phyloP scores from a whole-genome alignment of 2,113 vertebrate genomes.

The Hyperopisus bebe region DNA sequence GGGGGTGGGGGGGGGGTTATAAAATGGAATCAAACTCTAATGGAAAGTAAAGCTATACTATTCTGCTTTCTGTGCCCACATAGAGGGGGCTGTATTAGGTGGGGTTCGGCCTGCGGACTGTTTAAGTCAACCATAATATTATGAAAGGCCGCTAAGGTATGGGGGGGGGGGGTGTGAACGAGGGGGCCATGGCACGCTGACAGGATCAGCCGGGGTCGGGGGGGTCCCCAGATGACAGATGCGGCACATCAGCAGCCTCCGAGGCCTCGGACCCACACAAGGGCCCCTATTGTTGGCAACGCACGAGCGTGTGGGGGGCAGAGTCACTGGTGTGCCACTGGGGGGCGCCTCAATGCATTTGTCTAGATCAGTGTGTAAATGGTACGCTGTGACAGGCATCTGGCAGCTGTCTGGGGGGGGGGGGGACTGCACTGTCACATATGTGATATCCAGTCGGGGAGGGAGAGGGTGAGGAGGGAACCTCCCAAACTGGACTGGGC shows the following conservation, averaged over 20 bases:
- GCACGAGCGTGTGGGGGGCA: neutral
- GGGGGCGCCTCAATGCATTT: neutral
- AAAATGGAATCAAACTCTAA: slow-evolving; percentile 6
- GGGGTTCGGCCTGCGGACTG: slow-evolving; percentile 17
- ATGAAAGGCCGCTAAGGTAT: slow-evolving; percentile 23
- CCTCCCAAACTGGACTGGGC: neutral
- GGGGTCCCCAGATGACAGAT: slow-evolving; percentile 33
- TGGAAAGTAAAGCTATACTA: slow-evolving; percentile 16
- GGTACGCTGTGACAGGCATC: neutral
- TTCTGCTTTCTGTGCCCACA: slow-evolving; percentile 1
- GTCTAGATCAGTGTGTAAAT: neutral
- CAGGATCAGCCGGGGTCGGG: slow-evolving; percentile 26
- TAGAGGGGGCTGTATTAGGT: slow-evolving; percentile 22
- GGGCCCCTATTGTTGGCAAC: neutral
- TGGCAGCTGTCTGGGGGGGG: neutral
- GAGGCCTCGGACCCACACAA: neutral
- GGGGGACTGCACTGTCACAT: neutral
- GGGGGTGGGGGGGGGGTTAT: neutral
- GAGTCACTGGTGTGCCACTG: no score
- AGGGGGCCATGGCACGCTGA: neutral
- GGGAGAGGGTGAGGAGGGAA: neutral
- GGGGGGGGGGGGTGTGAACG: neutral
- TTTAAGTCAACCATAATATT: slow-evolving; percentile 44
- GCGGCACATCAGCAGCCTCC: slow-evolving; percentile 29
- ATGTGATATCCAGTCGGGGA: neutral